Conservation (phyloP, 2,797 vertebrate species). For the Microctenopoma lineatum region DNA sequence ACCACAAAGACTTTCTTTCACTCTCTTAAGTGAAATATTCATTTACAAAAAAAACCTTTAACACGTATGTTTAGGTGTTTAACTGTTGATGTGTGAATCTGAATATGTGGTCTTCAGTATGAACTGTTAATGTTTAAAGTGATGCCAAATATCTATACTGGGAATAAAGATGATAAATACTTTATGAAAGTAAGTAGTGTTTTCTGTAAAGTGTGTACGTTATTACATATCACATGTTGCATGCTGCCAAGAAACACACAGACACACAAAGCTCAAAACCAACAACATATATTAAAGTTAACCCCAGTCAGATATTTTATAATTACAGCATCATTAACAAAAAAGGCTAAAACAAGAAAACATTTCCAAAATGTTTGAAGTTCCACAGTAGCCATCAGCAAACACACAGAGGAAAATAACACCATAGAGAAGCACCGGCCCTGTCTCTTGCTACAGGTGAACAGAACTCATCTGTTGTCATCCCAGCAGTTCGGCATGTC, state of each 20-base stretch:
- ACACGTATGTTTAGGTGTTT: constrained; percentile 5
- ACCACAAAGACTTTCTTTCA: background rate
- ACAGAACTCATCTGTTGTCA: constrained; percentile 49
- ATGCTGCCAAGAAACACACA: constrained; percentile 52
- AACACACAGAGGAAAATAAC: constrained; percentile 61
- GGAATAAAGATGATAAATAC: constrained; percentile 21
- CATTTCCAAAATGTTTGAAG: constrained; percentile 74
- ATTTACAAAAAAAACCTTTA: background rate
- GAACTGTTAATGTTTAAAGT: constrained; percentile 22
- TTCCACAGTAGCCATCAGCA: constrained; percentile 78
- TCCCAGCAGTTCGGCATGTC: constrained; percentile 42
- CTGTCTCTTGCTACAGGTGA: constrained; percentile 64
- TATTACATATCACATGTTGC: background rate
- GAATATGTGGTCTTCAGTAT: constrained; percentile 16
- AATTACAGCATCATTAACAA: constrained; percentile 82
- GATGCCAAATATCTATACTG: constrained; percentile 35
- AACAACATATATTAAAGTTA: constrained; percentile 84
- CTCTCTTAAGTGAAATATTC: no score
- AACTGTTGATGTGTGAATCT: background rate
- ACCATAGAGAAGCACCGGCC: constrained; percentile 73
- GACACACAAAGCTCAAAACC: constrained; percentile 76
- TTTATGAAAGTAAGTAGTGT: background rate
- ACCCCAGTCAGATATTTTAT: constrained; percentile 81
- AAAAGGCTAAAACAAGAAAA: constrained; percentile 74
- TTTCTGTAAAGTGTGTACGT: background rate